A percentile compares a stretch with the other conserved stretches of the same genome.
phyloP scores from a whole-genome alignment of 1,140 invertebrate genomes.

The Drosophila ironensis region DNA sequence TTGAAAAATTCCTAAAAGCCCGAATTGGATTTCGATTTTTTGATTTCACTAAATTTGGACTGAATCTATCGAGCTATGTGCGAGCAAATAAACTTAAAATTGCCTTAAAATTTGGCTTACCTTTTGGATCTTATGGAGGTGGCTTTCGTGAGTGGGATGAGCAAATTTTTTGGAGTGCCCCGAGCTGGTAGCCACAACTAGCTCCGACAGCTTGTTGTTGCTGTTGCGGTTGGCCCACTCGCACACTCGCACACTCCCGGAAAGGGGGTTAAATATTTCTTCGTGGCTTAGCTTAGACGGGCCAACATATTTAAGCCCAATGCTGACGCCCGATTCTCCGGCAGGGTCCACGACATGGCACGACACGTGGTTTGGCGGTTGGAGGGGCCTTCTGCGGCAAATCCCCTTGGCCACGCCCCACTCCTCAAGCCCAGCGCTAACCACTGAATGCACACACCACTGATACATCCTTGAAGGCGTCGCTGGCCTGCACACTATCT shows the following conservation, averaged over 20 bases:
- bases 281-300: conserved; percentile 72
- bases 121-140: too few species aligned
- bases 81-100: too few species aligned
- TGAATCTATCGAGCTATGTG: too few species aligned
- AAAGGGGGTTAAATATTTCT: conserved; percentile 59
- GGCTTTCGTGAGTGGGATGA: too few species aligned
- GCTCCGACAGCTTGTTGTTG: conserved; percentile 43
- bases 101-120: too few species aligned
- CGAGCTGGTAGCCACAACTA: conserved; percentile 1
- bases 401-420: conserved; percentile 63
- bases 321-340: conserved; percentile 45
- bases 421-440: background rate
- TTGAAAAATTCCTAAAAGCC: background rate
- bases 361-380: conserved; percentile 66
- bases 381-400: conserved; percentile 44
- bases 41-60: too few species aligned
- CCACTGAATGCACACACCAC: conserved; percentile 49
- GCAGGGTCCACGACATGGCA: conserved; percentile 48
- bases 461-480: conserved; percentile 57
- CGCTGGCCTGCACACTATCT: conserved; percentile 44
- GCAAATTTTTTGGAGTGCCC: background rate
- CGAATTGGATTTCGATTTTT: too few species aligned
- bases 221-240: conserved; percentile 42
- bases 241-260: conserved; percentile 27
- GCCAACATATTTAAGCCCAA: conserved; percentile 69